These are phyloP conservation scores for Halyomorpha halys DNA, from an alignment of 1,140 invertebrate species.

Conservation along the genomic window DNA sequence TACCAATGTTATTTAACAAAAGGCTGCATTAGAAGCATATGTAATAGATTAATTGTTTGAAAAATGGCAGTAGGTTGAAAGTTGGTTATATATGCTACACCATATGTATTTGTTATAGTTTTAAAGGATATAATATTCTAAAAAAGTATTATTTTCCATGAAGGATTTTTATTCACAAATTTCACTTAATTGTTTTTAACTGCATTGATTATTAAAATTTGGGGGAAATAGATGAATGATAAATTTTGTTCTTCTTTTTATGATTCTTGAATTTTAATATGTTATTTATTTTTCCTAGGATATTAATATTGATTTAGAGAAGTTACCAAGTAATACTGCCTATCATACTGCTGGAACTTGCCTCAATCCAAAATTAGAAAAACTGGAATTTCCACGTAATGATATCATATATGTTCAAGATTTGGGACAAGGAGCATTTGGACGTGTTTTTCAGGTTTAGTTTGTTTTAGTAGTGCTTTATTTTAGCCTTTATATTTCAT, in stretches of 20 bases:
- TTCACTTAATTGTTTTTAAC: too few species aligned
- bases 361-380: slow-evolving; percentile 85
- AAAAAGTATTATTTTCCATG: too few species aligned
- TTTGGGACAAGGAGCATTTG: slow-evolving; percentile 90
- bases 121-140: too few species aligned
- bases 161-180: too few species aligned
- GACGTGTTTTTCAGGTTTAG: slow-evolving; percentile 69
- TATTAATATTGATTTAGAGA: slow-evolving; percentile 76
- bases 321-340: slow-evolving; percentile 74
- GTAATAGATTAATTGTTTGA: background rate
- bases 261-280: too few species aligned
- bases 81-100: too few species aligned
- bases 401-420: slow-evolving; percentile 91
- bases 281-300: slow-evolving; percentile 37
- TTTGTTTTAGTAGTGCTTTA: background rate
- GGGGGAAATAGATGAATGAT: too few species aligned
- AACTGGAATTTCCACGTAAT: slow-evolving; percentile 87
- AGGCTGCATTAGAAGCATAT: background rate
- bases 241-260: too few species aligned
- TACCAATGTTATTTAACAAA: background rate
- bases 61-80: background rate
- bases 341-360: slow-evolving; percentile 73
- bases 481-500: background rate
- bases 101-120: too few species aligned
- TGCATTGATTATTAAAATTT: too few species aligned